Conservation (phyloP, 2,888 invertebrate genomes). For the Cryptocephalus primarius region DNA sequence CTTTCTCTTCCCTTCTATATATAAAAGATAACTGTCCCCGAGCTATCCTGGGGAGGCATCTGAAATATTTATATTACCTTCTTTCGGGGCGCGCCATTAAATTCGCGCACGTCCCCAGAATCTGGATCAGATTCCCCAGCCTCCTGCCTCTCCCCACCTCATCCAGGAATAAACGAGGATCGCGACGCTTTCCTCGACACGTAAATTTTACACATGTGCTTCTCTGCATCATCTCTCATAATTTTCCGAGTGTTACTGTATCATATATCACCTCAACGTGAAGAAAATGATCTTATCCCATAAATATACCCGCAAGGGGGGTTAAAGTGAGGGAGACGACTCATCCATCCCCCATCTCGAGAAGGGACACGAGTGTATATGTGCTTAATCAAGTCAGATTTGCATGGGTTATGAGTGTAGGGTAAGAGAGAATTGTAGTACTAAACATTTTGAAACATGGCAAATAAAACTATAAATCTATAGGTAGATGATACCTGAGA, state of each 20-base stretch:
- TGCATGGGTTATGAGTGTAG: neutral
- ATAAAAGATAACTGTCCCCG: no score
- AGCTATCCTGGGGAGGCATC: no score
- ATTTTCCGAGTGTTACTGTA: conserved; percentile 6
- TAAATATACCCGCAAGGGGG: neutral
- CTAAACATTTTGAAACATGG: neutral
- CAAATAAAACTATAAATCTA: no score
- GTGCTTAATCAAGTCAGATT: conserved; percentile 7
- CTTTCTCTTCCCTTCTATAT: no score
- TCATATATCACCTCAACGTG: conserved; percentile 4
- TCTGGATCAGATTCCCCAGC: neutral
- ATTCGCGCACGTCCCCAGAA: no score
- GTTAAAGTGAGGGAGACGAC: no score
- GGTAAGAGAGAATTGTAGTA: conserved; percentile 1
- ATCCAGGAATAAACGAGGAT: conserved; percentile 3
- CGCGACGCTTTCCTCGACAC: neutral
- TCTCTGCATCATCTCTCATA: conserved; percentile 6
- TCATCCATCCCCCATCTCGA: no score
- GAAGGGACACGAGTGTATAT: neutral
- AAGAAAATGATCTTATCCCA: conserved; percentile 2
- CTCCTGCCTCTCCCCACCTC: conserved; percentile 2
- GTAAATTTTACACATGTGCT: conserved; percentile 7
- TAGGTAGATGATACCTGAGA: no score
- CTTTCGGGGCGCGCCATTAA: no score
- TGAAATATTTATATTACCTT: no score